phyloP scores from a whole-genome alignment of 2,888 invertebrate species.

The Lasioglossum calceatum region DNA sequence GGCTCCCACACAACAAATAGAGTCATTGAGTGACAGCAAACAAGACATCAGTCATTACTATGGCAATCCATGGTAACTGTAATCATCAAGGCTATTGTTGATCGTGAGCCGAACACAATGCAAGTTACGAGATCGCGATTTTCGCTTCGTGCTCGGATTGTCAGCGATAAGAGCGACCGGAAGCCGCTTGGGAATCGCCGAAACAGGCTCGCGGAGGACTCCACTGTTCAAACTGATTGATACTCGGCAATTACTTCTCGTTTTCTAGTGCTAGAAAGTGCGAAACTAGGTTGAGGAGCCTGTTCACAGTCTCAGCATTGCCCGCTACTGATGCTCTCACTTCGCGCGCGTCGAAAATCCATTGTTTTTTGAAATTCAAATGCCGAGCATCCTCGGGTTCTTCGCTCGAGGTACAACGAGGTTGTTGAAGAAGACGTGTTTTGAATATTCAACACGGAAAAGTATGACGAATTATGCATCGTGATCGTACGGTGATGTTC shows the following conservation, averaged over 20 bases:
- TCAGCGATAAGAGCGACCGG: neutral
- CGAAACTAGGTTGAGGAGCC: slow-evolving; percentile 7
- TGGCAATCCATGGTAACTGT: neutral
- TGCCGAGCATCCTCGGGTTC: neutral
- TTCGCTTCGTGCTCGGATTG: neutral
- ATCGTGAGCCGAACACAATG: neutral
- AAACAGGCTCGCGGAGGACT: neutral
- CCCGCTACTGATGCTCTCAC: neutral
- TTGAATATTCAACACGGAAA: neutral
- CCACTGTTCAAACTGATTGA: neutral
- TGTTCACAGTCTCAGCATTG: neutral
- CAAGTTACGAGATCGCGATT: neutral
- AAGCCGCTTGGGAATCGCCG: neutral
- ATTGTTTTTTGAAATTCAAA: slow-evolving; percentile 10
- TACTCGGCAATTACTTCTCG: neutral
- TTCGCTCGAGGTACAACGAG: neutral
- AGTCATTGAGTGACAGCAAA: slow-evolving; percentile 12
- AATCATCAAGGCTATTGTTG: neutral
- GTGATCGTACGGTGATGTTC: neutral
- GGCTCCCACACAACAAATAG: slow-evolving; percentile 1
- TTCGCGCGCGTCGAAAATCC: neutral
- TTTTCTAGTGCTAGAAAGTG: slow-evolving; percentile 10
- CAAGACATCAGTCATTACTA: slow-evolving; percentile 12
- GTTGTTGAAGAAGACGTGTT: neutral
- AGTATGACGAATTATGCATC: neutral